Evolutionary conservation across 1,140 invertebrate genomes (phyloP).

Genomic region (Lepidurus packardi): DNA sequence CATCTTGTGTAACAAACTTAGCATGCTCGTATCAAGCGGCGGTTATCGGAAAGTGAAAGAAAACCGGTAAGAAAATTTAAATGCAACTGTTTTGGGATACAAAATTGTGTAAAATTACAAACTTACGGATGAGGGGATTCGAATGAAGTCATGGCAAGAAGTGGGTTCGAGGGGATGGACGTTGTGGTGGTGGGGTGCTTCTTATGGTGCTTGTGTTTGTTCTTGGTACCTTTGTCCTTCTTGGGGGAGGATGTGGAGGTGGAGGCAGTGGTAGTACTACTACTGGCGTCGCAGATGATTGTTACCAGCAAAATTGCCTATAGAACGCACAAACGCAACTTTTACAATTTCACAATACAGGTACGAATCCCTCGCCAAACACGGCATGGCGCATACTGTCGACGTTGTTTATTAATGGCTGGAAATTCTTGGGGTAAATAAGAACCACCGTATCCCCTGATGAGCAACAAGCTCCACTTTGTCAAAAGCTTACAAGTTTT

Average conservation of each 20-base stretch:
- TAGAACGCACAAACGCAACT: constrained; percentile 1
- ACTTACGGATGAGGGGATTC: background rate
- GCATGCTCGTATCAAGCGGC: too few species aligned
- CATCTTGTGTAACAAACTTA: too few species aligned
- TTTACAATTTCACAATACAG: background rate
- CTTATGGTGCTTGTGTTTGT: constrained; percentile 23
- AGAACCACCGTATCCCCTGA: background rate
- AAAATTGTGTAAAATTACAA: background rate
- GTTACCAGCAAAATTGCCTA: constrained; percentile 30
- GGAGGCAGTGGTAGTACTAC: background rate
- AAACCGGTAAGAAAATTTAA: background rate
- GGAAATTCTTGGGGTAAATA: background rate
- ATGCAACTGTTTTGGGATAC: background rate
- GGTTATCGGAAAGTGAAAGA: too few species aligned
- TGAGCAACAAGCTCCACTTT: background rate
- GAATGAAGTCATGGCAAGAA: background rate
- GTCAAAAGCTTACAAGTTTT: background rate
- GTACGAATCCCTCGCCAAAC: background rate
- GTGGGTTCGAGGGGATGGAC: background rate
- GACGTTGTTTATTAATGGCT: background rate
- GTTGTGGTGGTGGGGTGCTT: constrained; percentile 15
- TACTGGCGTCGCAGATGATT: constrained; percentile 22
- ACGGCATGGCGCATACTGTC: background rate
- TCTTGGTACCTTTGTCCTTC: constrained; percentile 30
- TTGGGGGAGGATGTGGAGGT: background rate